A percentile compares a stretch with the other conserved stretches of the same genome.
Conservation (phyloP, 2,113 vertebrate genomes). For the Anser cygnoides region DNA sequence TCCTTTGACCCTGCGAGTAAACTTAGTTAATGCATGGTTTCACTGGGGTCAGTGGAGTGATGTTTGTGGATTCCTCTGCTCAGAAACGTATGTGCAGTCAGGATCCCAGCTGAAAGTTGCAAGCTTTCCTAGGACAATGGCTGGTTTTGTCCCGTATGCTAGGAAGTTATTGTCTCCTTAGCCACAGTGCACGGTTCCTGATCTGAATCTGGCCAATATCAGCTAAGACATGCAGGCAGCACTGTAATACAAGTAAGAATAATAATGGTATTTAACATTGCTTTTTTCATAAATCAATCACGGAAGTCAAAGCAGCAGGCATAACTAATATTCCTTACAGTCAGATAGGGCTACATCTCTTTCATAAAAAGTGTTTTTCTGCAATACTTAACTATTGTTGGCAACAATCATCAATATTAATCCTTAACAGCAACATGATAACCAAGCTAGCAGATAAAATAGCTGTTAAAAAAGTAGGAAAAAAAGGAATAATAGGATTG, state of each 20-base stretch:
- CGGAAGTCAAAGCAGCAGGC: conserved; percentile 50
- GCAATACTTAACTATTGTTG: conserved; percentile 72
- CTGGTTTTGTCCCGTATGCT: neutral
- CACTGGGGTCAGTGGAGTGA: neutral
- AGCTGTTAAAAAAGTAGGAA: conserved; percentile 77
- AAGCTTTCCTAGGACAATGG: neutral
- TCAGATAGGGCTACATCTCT: conserved; percentile 64
- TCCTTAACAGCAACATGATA: conserved; percentile 76
- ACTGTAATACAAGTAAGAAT: conserved; percentile 4
- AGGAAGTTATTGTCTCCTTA: neutral
- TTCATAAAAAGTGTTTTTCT: conserved; percentile 64
- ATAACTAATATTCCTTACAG: conserved; percentile 58
- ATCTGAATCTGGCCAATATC: neutral
- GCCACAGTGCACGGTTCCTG: neutral
- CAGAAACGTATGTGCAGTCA: neutral
- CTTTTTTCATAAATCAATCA: conserved; percentile 62
- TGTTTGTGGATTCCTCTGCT: neutral
- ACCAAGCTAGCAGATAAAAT: conserved; percentile 78
- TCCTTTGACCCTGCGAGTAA: neutral
- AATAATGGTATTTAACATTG: conserved; percentile 54
- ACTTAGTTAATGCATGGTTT: neutral
- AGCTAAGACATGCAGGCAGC: neutral
- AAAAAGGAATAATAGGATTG: conserved; percentile 76
- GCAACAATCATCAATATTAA: conserved; percentile 76
- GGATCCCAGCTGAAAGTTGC: neutral